These are phyloP conservation scores for Sylvia borin DNA, from an alignment of 2,797 vertebrate species.

Conservation along the genomic window DNA sequence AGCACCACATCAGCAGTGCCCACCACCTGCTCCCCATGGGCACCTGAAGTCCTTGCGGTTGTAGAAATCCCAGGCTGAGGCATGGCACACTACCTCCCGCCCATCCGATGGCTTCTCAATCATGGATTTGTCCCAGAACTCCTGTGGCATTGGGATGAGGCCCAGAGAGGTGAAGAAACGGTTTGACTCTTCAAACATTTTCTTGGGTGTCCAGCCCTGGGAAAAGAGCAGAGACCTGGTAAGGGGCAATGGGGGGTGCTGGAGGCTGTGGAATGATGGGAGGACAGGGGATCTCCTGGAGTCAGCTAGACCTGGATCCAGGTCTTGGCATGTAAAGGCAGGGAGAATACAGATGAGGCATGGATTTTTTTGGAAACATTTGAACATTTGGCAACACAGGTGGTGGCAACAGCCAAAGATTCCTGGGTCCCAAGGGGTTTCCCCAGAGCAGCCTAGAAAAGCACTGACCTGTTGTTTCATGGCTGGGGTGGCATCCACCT, in stretches of 20 bases:
- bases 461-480: slow-evolving; percentile 87
- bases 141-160: slow-evolving; percentile 84
- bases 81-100: slow-evolving; percentile 91
- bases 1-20: neutral
- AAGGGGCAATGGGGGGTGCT: neutral
- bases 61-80: slow-evolving; percentile 96
- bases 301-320: neutral
- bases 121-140: slow-evolving; percentile 92
- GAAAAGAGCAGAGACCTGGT: neutral
- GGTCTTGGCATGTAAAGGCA: neutral
- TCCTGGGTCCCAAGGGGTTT: neutral
- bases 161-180: slow-evolving; percentile 90
- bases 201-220: slow-evolving; percentile 89
- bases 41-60: slow-evolving; percentile 95
- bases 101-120: slow-evolving; percentile 84
- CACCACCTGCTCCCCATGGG: neutral
- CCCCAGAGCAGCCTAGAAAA: neutral
- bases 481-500: slow-evolving; percentile 91
- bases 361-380: neutral
- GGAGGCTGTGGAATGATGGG: neutral
- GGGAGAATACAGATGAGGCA: neutral
- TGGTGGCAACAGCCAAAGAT: neutral
- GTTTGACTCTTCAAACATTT: slow-evolving; percentile 92
- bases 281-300: neutral
- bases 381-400: neutral